Conservation (phyloP, 1,140 invertebrate genomes). For the Micrasema minimum region DNA sequence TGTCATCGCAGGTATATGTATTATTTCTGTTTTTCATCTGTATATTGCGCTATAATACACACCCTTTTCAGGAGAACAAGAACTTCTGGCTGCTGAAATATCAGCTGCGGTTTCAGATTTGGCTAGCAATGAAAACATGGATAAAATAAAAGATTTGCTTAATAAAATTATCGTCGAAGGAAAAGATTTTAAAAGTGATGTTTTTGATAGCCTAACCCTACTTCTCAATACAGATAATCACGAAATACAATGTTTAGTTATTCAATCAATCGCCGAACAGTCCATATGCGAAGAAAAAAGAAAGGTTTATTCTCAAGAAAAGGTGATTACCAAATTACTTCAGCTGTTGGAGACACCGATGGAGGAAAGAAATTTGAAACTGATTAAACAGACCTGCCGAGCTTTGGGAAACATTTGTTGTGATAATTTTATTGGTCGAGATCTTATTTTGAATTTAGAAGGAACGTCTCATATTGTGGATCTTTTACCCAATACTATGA, state of each 20-base stretch:
- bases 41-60: background rate
- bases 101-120: conserved; percentile 11
- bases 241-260: conserved; percentile 60
- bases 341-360: conserved; percentile 62
- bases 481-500: conserved; percentile 58
- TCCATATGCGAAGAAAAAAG: conserved; percentile 76
- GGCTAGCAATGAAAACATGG: conserved; percentile 14
- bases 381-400: conserved; percentile 78
- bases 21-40: background rate
- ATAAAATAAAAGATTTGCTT: conserved; percentile 40
- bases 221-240: conserved; percentile 58
- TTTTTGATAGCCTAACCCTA: conserved; percentile 59
- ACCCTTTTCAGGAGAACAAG: conserved; percentile 21
- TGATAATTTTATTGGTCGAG: conserved; percentile 80
- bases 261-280: conserved; percentile 77
- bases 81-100: conserved; percentile 7
- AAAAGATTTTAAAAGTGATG: conserved; percentile 60
- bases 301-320: conserved; percentile 70
- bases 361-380: conserved; percentile 63
- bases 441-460: conserved; percentile 70
- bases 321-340: conserved; percentile 70
- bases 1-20: no score
- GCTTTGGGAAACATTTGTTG: conserved; percentile 90
- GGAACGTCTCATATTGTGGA: conserved; percentile 69
- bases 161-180: conserved; percentile 57